phyloP scores from a whole-genome alignment of 2,113 vertebrate species.

The Azemiops feae region DNA sequence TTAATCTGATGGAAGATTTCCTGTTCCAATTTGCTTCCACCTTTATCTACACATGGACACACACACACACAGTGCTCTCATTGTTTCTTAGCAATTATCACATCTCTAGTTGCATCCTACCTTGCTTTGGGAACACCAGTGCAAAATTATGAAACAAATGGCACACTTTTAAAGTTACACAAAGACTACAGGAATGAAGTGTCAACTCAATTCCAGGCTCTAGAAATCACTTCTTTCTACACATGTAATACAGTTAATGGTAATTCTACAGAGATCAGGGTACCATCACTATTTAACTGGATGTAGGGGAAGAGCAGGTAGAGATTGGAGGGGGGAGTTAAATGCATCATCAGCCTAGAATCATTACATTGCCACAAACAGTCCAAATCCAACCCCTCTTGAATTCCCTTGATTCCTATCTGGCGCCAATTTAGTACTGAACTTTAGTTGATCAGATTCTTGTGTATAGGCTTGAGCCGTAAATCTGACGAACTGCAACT shows the following conservation, averaged over 20 bases:
- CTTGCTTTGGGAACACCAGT: background rate
- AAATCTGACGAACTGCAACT: background rate
- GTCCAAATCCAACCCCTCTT: background rate
- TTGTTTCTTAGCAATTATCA: background rate
- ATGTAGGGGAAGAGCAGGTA: background rate
- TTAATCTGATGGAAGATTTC: background rate
- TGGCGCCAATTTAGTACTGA: background rate
- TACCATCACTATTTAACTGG: slow-evolving; percentile 28
- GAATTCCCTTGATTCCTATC: background rate
- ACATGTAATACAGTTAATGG: background rate
- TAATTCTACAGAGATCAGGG: background rate
- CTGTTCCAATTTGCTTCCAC: background rate
- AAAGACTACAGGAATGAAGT: background rate
- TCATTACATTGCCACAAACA: background rate
- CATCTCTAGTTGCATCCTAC: background rate
- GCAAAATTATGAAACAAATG: background rate
- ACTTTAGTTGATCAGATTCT: background rate
- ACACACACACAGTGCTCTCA: background rate
- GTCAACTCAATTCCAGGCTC: background rate
- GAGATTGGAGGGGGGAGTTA: background rate
- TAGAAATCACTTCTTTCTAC: background rate
- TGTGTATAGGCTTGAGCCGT: background rate
- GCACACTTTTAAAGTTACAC: background rate
- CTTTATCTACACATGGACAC: background rate
- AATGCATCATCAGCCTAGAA: too few species aligned